Conservation (phyloP, 2,797 vertebrate genomes). For the Lindbergichthys nudifrons region DNA sequence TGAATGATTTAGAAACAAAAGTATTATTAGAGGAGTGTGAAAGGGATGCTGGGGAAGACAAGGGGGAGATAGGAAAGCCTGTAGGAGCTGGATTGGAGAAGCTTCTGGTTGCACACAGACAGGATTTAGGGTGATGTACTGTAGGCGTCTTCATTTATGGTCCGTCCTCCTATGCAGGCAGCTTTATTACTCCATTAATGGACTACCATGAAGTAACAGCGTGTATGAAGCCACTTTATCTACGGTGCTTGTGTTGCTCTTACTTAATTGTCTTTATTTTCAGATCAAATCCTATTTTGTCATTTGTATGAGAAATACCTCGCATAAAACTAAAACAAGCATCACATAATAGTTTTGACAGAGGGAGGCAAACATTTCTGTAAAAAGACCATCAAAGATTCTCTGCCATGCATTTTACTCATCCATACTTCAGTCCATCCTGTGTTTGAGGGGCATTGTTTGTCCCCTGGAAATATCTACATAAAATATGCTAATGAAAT, state of each 20-base stretch:
- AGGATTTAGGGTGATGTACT: constrained; percentile 60
- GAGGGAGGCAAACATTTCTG: constrained; percentile 11
- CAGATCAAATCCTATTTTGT: constrained; percentile 5
- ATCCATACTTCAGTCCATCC: constrained; percentile 45
- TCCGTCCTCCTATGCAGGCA: constrained; percentile 48
- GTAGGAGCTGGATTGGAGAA: constrained; percentile 16
- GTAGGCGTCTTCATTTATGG: constrained; percentile 65
- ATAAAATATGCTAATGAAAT: constrained; percentile 85
- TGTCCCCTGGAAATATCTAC: constrained; percentile 69
- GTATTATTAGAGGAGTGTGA: constrained; percentile 23
- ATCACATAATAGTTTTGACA: constrained; percentile 18
- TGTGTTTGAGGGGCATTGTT: constrained; percentile 66
- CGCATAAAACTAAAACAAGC: constrained; percentile 2
- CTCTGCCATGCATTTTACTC: constrained; percentile 31
- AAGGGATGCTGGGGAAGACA: constrained; percentile 28
- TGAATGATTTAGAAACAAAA: constrained; percentile 9
- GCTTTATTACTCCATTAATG: constrained; percentile 76
- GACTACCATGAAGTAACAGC: constrained; percentile 61
- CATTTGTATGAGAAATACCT: constrained; percentile 30
- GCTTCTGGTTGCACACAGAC: constrained; percentile 26
- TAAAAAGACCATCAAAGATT: constrained; percentile 40
- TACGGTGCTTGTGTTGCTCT: constrained; percentile 37
- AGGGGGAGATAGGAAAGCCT: constrained; percentile 11
- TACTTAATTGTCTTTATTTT: constrained; percentile 35
- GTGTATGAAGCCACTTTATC: constrained; percentile 54